These are phyloP conservation scores for Drosophila kurseongensis DNA, from an alignment of 1,140 invertebrate genomes.

Conservation along the genomic window DNA sequence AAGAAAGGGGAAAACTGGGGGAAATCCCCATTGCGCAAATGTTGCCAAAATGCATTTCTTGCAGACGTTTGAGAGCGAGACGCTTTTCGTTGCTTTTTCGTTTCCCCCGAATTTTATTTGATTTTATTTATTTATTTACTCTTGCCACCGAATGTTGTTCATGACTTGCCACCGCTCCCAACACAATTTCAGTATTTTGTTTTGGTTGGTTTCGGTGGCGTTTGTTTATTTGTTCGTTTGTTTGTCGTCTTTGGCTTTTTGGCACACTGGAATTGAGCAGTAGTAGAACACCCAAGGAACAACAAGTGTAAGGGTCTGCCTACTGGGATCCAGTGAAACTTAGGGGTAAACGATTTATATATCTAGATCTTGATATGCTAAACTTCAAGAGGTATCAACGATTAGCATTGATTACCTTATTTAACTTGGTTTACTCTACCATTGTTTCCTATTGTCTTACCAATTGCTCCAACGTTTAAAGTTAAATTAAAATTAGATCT, in stretches of 20 bases:
- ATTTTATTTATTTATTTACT: constrained; percentile 49
- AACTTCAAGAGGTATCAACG: no score
- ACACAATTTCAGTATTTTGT: constrained; percentile 18
- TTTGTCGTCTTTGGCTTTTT: constrained; percentile 33
- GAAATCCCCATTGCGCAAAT: constrained; percentile 1
- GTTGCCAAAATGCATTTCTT: constrained; percentile 31
- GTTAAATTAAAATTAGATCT: neutral
- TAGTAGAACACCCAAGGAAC: neutral
- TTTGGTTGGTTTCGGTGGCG: constrained; percentile 26
- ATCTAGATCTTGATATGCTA: no score
- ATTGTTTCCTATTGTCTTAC: neutral
- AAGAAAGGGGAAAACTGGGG: neutral
- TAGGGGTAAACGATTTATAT: neutral
- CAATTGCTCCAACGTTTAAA: neutral
- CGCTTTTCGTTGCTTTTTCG: neutral
- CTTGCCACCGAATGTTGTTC: constrained; percentile 28
- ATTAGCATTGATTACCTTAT: no score
- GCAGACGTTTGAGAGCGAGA: constrained; percentile 9
- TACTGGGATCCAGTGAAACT: neutral
- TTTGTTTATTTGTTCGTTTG: constrained; percentile 18
- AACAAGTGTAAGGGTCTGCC: constrained; percentile 15
- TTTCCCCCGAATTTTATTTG: constrained; percentile 37
- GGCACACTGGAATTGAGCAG: constrained; percentile 18
- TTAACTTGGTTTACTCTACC: no score
- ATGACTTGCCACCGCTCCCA: constrained; percentile 3